phyloP scores from a whole-genome alignment of 2,888 invertebrate genomes.

The Mythimna albipuncta region DNA sequence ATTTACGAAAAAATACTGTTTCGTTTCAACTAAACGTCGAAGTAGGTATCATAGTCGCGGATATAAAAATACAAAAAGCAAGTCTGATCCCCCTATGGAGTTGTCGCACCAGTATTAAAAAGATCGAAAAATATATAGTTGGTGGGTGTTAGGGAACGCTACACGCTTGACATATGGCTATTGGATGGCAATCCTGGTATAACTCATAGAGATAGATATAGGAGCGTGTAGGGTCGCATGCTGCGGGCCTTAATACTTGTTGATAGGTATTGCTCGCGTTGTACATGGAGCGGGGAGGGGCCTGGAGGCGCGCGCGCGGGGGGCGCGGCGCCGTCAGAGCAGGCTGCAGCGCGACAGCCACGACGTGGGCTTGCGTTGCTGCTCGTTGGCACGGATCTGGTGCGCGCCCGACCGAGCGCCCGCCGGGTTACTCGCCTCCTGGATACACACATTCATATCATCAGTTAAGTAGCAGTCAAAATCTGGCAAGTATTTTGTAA shows the following conservation, averaged over 20 bases:
- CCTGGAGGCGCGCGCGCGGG: neutral
- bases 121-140: slow-evolving; percentile 88
- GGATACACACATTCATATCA: slow-evolving; percentile 35
- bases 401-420: slow-evolving; percentile 93
- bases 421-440: slow-evolving; percentile 98
- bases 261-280: slow-evolving; percentile 51
- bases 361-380: slow-evolving; percentile 95
- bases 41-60: slow-evolving; percentile 78
- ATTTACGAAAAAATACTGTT: slow-evolving; percentile 86
- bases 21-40: slow-evolving; percentile 74
- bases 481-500: neutral
- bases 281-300: slow-evolving; percentile 41
- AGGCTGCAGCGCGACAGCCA: slow-evolving; percentile 97
- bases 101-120: slow-evolving; percentile 79
- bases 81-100: slow-evolving; percentile 81
- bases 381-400: slow-evolving; percentile 94
- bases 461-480: slow-evolving; percentile 3
- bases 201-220: slow-evolving; percentile 46
- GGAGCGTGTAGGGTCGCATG: slow-evolving; percentile 39
- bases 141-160: slow-evolving; percentile 65
- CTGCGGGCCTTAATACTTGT: slow-evolving; percentile 50
- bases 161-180: slow-evolving; percentile 56
- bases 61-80: slow-evolving; percentile 91
- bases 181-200: slow-evolving; percentile 55
- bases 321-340: slow-evolving; percentile 93